Evolutionary conservation across 2,113 vertebrate species (phyloP), one percentile per base, ranked within the genome.

Genomic region (Nothoprocta pentlandii): DNA sequence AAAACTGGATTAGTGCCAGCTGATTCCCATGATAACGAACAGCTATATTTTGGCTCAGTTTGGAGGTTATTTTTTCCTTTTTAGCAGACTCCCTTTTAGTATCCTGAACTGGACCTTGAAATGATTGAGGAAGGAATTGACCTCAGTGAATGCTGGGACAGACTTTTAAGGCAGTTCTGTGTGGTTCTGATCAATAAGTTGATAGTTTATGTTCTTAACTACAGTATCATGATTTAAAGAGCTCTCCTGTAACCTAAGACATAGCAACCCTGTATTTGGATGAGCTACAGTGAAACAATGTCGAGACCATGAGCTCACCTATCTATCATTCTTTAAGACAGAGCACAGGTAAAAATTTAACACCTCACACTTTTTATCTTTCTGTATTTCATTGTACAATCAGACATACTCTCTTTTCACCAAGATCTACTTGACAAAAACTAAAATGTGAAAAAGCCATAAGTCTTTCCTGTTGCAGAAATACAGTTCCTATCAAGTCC

Each of bases 181-280:
- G 73, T 84, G 83, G 47, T 87, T 84, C 70, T 93, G 83, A 94
- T 95, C 95, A 84, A 93, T 94, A 96, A 73, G n/a, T 84, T 86
- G 54, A 76, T 88, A 84, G 53, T 94, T 96, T 93, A 94, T 92
- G 76, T 54, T 93, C 82, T 87, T 94, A 54, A 91, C 87, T 80
- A 83, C 30, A 90, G 28, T 21, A 22, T 67, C 85, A 79, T 94
- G 94, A 97, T 96, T 96, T 96, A 97, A 70, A 68, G 95, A 95
- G 76, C 49, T 90, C 82, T 92, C 76, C 87, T 66, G 46, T 66
- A 94, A 77, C 85, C 80, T 47, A 90, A 94, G 84, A 95, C 62
- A 91, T 80, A 91, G 58, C 36, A 62, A 87, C 89, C 51, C 66
- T 91, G 49, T 77, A 79, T 9, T 82, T 75, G 91, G 69, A 94